A percentile compares a stretch with the other conserved stretches of the same genome.
Evolutionary conservation across 2,888 invertebrate species (phyloP).

Genomic region (Hemicrepidius hirtus): DNA sequence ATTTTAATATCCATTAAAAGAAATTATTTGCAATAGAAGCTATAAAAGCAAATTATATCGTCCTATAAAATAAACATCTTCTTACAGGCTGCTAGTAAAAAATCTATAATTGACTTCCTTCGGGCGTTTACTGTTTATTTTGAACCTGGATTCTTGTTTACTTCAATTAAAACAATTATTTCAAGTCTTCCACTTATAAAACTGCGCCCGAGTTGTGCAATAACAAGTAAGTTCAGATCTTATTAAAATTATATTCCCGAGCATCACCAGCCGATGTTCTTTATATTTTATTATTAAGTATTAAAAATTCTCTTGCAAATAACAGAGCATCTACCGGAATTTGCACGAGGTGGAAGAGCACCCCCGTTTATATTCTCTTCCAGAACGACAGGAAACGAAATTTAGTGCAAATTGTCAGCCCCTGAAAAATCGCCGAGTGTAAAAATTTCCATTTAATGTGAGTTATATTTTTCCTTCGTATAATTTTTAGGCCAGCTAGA

Average conservation of each 20-base stretch:
- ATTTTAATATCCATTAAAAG: too few species aligned
- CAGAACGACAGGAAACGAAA: conserved; percentile 5
- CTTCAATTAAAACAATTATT: too few species aligned
- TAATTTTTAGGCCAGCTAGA: not conserved
- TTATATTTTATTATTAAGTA: conserved; percentile 2
- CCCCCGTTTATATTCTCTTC: not conserved
- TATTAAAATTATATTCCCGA: conserved; percentile 8
- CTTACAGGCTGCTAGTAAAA: too few species aligned
- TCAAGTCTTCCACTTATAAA: too few species aligned
- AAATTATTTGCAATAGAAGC: too few species aligned
- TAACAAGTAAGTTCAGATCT: not conserved
- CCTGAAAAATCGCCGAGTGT: not conserved
- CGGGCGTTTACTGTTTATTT: too few species aligned
- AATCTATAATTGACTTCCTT: too few species aligned
- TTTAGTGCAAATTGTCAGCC: conserved; percentile 16
- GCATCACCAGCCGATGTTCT: not conserved
- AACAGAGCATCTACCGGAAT: not conserved
- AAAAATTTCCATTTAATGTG: conserved; percentile 1
- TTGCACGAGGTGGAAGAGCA: conserved; percentile 5
- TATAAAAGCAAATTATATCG: too few species aligned
- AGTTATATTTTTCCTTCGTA: not conserved
- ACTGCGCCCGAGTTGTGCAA: too few species aligned
- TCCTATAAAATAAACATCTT: too few species aligned
- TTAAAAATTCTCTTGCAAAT: conserved; percentile 15
- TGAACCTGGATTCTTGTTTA: too few species aligned